Base-by-base conservation (phyloP, 53 echinoderm and acorn worm genomes). In the Mesocentrotus franciscanus region DNA sequence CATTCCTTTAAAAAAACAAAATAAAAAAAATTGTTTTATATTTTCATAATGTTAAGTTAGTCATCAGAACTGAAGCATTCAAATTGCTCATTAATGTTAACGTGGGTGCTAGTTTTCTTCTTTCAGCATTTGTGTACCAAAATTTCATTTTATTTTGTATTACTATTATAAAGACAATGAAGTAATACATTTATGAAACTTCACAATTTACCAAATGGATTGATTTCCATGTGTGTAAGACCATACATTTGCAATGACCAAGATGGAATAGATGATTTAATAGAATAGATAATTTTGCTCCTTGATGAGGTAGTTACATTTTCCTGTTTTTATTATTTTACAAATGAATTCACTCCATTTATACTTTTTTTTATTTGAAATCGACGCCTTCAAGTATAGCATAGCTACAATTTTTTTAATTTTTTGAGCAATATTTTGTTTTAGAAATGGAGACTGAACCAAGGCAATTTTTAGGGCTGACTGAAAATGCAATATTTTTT, bases 401-500 rank as follows among this genome's bases (percentile, higher is more conserved):
- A 16, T 57, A 27, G 55, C 7, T 85, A 58, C 13, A 27, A 8
- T n/a, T 57, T 12, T 87, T 29, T 1, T 29, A 32, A 8, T 81
- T 15, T 64, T 64, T 36, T 81, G 42, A 87, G 58, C 87, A 58
- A 58, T 87, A 29, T 87, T n/a, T 10, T 58, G 16, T 87, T 24
- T 85, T 27, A 58, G 58, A 57, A 33, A 9, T 87, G 11, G 12
- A 27, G 58, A 58, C 87, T 59, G 58, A 58, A 57, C 1, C 29
- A 11, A 12, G 58, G 87, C 87, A 87, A 57, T 56, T 14, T n/a
- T 87, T 27, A 49, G 66, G 87, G 87, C 87, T 87, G 1, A 59
- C 87, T 87, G 57, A 87, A 87, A 84, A 26, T 87, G 87, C 87
- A 87, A 87, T 87, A 58, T 85, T 24, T 24, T 58, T 58, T 58